These are phyloP conservation scores for Dynastes maya DNA, from an alignment of 2,888 invertebrate species.

Conservation along the genomic window DNA sequence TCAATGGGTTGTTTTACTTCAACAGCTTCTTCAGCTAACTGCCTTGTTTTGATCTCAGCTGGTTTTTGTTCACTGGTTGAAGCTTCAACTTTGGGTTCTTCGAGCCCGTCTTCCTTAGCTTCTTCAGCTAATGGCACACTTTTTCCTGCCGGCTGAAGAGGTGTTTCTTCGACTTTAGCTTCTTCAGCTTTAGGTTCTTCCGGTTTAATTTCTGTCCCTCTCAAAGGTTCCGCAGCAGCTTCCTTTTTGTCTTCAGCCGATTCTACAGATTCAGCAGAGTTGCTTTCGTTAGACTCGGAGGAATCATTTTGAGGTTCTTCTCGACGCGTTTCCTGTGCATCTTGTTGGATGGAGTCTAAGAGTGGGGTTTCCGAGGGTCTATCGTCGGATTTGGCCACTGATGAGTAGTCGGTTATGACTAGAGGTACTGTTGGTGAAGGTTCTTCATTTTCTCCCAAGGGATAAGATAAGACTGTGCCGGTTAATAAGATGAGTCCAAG, in stretches of 20 bases:
- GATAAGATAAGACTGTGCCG: slow-evolving; percentile 74
- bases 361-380: slow-evolving; percentile 42
- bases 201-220: slow-evolving; percentile 57
- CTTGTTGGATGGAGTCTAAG: slow-evolving; percentile 38
- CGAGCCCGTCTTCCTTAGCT: slow-evolving; percentile 55
- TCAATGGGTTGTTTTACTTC: slow-evolving; percentile 60
- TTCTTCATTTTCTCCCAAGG: slow-evolving; percentile 73
- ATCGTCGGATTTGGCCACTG: slow-evolving; percentile 67
- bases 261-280: slow-evolving; percentile 64
- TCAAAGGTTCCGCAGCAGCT: slow-evolving; percentile 36
- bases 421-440: slow-evolving; percentile 64
- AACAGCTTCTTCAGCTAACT: slow-evolving; percentile 38
- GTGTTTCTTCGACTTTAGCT: slow-evolving; percentile 52
- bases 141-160: slow-evolving; percentile 57
- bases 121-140: slow-evolving; percentile 54
- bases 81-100: slow-evolving; percentile 53
- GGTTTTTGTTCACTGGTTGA: slow-evolving; percentile 43
- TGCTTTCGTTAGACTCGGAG: slow-evolving; percentile 60
- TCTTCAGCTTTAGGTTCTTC: slow-evolving; percentile 55
- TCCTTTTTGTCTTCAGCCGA: slow-evolving; percentile 60
- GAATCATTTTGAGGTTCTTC: slow-evolving; percentile 58
- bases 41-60: slow-evolving; percentile 51
- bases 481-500: slow-evolving; percentile 75
- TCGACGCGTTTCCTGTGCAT: slow-evolving; percentile 55
- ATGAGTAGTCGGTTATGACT: slow-evolving; percentile 69